Evolutionary conservation across 2,113 vertebrate species (phyloP).

Genomic region (Diphyllodes magnificus): DNA sequence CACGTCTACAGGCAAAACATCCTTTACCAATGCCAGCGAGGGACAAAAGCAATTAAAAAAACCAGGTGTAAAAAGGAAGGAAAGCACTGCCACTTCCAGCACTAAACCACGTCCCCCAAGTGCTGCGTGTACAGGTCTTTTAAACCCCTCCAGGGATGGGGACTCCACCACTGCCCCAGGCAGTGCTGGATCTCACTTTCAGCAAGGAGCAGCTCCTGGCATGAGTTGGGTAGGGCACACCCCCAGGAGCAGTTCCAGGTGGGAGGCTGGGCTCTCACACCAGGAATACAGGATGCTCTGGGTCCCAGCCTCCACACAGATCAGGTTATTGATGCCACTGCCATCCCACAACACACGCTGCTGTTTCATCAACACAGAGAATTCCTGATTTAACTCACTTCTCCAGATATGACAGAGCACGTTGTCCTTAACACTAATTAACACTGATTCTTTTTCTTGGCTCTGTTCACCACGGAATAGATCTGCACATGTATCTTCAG

Average conservation of each 20-base stretch:
- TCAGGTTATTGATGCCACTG: rapidly evolving
- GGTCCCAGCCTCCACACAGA: background rate
- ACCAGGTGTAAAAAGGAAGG: background rate
- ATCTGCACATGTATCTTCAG: rapidly evolving
- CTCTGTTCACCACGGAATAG: background rate
- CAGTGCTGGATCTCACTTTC: background rate
- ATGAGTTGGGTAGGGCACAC: rapidly evolving
- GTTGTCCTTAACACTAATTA: background rate
- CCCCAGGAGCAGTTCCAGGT: background rate
- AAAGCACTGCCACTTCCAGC: background rate
- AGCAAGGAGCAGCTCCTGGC: background rate
- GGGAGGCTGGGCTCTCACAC: background rate
- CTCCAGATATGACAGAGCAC: background rate
- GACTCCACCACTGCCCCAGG: background rate
- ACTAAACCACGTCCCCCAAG: too few relatives aligned
- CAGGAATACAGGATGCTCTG: background rate
- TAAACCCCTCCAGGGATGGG: background rate
- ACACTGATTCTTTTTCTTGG: background rate
- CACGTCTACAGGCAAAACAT: background rate
- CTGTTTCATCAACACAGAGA: rapidly evolving
- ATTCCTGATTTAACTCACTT: background rate
- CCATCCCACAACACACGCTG: background rate
- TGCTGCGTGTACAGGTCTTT: background rate
- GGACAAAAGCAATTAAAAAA: background rate
- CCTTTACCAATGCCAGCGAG: too few relatives aligned